A percentile compares a stretch with the other conserved stretches of the same genome.
Conservation (phyloP, 2,113 vertebrate species). For the Pithys albifrons region DNA sequence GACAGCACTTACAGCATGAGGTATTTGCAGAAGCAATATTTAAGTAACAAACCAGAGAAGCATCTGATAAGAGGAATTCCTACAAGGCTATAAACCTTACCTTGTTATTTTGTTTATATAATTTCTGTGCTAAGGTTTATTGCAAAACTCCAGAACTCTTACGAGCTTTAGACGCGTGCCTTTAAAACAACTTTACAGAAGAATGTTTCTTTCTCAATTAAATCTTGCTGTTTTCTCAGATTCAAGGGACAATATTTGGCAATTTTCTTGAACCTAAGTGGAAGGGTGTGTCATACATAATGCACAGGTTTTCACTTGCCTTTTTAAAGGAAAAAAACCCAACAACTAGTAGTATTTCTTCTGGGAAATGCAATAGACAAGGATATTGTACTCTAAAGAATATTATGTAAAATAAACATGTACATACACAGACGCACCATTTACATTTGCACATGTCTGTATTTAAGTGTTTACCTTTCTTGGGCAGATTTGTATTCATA, state of each 20-base stretch:
- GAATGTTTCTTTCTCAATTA: background rate
- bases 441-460: background rate
- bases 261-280: background rate
- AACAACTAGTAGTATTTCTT: background rate
- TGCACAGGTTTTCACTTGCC: background rate
- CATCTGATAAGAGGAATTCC: background rate
- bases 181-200: background rate
- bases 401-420: background rate
- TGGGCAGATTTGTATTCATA: background rate
- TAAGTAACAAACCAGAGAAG: background rate
- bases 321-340: background rate
- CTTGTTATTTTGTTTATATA: background rate
- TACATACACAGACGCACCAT: background rate
- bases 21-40: background rate
- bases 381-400: background rate
- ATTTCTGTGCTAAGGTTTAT: background rate
- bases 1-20: accelerated
- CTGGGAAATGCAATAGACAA: background rate
- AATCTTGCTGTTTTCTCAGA: background rate
- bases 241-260: background rate
- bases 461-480: background rate
- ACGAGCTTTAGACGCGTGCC: accelerated
- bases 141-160: background rate
- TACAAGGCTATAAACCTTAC: background rate
- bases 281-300: background rate